Evolutionary conservation across 2,113 vertebrate species (phyloP).

Genomic region (Hippopotamus amphibius): DNA sequence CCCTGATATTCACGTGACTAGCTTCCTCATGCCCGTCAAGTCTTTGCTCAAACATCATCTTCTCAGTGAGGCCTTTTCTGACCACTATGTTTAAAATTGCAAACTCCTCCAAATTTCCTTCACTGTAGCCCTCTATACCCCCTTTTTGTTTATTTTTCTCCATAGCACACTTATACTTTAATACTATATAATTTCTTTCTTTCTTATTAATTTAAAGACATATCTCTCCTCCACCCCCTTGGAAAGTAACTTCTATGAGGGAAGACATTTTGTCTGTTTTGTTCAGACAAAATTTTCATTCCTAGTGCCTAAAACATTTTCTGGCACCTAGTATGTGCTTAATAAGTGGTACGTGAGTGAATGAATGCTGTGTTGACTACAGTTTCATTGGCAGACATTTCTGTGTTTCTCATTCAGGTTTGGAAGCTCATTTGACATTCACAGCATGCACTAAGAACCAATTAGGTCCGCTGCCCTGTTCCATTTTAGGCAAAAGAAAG

Average conservation of each 20-base stretch:
- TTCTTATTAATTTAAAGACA: slow-evolving; percentile 4
- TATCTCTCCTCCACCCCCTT: not conserved
- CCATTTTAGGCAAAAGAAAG: not conserved
- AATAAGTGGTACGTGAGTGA: not conserved
- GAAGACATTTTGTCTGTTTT: not conserved
- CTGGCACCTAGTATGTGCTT: not conserved
- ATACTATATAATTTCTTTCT: not conserved
- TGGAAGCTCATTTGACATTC: not conserved
- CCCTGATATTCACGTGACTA: not conserved
- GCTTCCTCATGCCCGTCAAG: not conserved
- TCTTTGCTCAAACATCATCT: not conserved
- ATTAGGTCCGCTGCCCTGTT: not conserved
- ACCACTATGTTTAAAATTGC: not conserved
- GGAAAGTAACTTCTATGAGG: not conserved
- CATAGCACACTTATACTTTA: not conserved
- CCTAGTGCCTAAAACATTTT: not conserved
- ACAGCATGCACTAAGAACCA: not conserved
- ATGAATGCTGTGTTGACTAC: not conserved
- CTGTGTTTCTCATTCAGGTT: not conserved
- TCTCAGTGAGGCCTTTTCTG: not conserved
- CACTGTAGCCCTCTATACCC: not conserved
- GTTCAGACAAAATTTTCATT: not conserved
- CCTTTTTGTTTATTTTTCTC: not conserved
- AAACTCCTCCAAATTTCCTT: not conserved
- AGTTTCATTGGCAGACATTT: not conserved